A percentile compares a stretch with the other conserved stretches of the same genome.
Evolutionary conservation across 2,888 invertebrate genomes (phyloP).

Genomic region (Mimumesa dahlbomi): DNA sequence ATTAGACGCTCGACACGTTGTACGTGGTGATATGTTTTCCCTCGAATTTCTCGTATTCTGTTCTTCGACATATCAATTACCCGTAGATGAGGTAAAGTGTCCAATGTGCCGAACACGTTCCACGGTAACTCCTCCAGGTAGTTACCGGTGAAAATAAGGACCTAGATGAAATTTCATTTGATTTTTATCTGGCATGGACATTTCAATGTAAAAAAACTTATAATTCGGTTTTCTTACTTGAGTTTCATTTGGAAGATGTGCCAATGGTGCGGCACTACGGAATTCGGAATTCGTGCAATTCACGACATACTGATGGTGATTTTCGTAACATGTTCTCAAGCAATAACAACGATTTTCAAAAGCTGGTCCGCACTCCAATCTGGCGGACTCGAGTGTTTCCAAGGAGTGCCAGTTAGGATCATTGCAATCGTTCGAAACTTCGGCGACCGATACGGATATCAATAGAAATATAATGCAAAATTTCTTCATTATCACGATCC

Average conservation of each 20-base stretch:
- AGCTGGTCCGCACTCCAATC: constrained; percentile 79
- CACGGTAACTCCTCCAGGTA: constrained; percentile 84
- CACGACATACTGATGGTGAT: constrained; percentile 83
- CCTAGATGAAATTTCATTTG: constrained; percentile 69
- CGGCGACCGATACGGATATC: constrained; percentile 33
- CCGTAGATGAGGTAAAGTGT: constrained; percentile 82
- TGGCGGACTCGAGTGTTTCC: constrained; percentile 65
- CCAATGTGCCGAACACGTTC: constrained; percentile 87
- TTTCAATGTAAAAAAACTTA: background rate
- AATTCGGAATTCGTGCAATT: constrained; percentile 87
- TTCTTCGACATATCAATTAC: constrained; percentile 89
- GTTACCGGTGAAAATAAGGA: constrained; percentile 88
- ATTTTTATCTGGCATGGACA: background rate
- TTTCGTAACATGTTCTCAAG: constrained; percentile 82
- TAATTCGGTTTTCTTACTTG: constrained; percentile 78
- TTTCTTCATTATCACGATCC: constrained; percentile 47
- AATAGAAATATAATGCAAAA: constrained; percentile 26
- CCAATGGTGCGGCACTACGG: constrained; percentile 82
- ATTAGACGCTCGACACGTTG: constrained; percentile 85
- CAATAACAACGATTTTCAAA: constrained; percentile 83
- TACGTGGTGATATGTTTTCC: constrained; percentile 89
- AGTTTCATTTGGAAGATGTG: constrained; percentile 84
- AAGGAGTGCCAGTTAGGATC: constrained; percentile 73
- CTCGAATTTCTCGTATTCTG: constrained; percentile 86
- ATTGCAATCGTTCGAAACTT: constrained; percentile 46